Evolutionary conservation across 1,140 invertebrate genomes (phyloP).

Genomic region (Neotoxoptera formosana): DNA sequence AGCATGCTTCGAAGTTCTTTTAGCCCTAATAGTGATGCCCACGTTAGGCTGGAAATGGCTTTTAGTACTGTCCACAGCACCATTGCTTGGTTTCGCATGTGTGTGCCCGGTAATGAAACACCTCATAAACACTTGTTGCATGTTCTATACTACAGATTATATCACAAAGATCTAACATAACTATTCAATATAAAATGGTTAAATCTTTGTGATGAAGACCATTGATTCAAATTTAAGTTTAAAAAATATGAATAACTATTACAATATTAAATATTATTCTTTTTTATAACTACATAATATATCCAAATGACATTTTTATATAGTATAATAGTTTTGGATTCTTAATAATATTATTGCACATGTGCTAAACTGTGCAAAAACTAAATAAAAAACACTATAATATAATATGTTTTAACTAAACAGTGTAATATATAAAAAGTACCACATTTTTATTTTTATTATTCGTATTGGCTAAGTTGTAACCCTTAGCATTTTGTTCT

Average conservation of each 20-base stretch:
- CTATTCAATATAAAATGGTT: neutral
- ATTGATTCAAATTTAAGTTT: neutral
- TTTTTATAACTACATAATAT: neutral
- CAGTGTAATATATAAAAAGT: neutral
- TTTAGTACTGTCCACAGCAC: slow-evolving; percentile 85
- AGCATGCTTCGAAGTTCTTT: slow-evolving; percentile 88
- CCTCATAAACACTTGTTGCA: neutral
- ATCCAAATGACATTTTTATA: neutral
- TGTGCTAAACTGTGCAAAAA: neutral
- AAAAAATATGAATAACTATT: neutral
- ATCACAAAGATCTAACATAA: neutral
- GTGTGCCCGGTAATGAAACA: slow-evolving; percentile 75
- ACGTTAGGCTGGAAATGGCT: slow-evolving; percentile 91
- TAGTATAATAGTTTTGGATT: neutral
- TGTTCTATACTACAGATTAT: neutral
- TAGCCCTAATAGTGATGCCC: slow-evolving; percentile 92
- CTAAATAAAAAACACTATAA: neutral
- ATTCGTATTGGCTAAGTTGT: neutral
- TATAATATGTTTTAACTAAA: neutral
- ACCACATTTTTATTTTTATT: neutral
- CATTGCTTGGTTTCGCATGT: slow-evolving; percentile 82
- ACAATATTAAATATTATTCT: neutral
- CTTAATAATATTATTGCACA: neutral
- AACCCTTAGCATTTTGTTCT: neutral
- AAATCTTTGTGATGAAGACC: neutral